Evolutionary conservation across 2,888 invertebrate genomes (phyloP), one percentile per base, ranked within the genome.

Genomic region (Philereme vetulata): DNA sequence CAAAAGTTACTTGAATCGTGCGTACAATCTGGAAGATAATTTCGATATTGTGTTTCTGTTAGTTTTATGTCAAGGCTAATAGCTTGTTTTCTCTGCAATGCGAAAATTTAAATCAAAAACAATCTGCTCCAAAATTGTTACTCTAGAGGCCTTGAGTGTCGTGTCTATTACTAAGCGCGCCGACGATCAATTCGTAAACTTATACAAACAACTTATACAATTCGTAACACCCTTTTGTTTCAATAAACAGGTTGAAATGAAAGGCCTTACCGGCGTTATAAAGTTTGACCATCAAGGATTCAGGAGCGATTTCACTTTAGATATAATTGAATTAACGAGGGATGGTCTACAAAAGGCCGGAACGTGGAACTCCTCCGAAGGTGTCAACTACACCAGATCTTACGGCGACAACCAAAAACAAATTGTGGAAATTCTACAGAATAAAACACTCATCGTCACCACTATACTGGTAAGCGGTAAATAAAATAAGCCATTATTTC

Each of bases 261-360:
- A 96, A 74, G 98, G 98, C n/a, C 91, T 98, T 71, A 98, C 98
- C 0, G 98, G 98, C 67, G 95, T 96, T 59, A 97, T 98, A 76
- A 97, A 97, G 89, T 98, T 98, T 86, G 98, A 98, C 90, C 96
- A 97, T 86, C 96, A 97, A 90, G 98, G 99, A 56, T 97, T 97
- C 86, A 94, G 99, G 62, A 96, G 97, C 48, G 96, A 98, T 85
- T 98, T 98, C 82, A 95, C 96, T 67, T 93, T 99, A 71, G 98
- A 98, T 82, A 96, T 99, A 72, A 95, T 99, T 67, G 98, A 98
- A 85, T 93, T 98, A 67, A 96, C 95, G 56, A 95, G 97, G 71
- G 95, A 95, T 60, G 97, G 97, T 0, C 90, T 97, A 54, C 95
- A 95, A 77, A 96, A 96, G 86, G 96, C 97, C 62, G 97, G 97